Evolutionary conservation across 2,888 invertebrate species (phyloP), one percentile per base, ranked within the genome.

Genomic region (Epinotia bilunana): DNA sequence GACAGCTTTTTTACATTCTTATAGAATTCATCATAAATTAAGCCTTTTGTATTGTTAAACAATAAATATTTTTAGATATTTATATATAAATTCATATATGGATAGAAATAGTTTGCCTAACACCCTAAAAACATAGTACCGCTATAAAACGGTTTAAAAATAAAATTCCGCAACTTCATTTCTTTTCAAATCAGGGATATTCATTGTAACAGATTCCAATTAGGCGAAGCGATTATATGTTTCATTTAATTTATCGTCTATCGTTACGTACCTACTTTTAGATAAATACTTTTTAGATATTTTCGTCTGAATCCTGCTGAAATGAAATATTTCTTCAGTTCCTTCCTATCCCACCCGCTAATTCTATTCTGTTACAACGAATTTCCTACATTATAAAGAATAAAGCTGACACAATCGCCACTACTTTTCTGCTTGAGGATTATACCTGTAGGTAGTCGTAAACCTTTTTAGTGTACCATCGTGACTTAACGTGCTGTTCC

Each of bases 381-480:
- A 61, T n/a, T 16, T n/a, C 33, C 9, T 23, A 33, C 16, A 9
- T 61, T 33, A 33, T 33, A n/a, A 33, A 61, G 61, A 61, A 61
- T 61, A 61, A 61, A 33, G 20, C 57, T n/a, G 61, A n/a, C 61
- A 33, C 16, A 61, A n/a, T 1, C 33, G 61, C 33, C 61, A 61
- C 11, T 28, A 3, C 3, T 61, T 23, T 28, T 58, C 5, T 12
- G 13, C 28, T 3, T 61, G 33, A 28, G 60, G 3, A 16, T 13
- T 33, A n/a, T 23, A 61, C 33, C 9, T n/a, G n/a, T 6, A 61
- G 60, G 9, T 61, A 61, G 9, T 16, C 13, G 46, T 28, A 16
- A 33, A n/a, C n/a, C n/a, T n/a, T n/a, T n/a, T n/a, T 28, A 28
- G 23, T 28, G 23, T 39, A 39, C 39, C 39, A 9, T 39, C 39